phyloP scores from a whole-genome alignment of 2,113 vertebrate genomes.

The Cettia cetti region DNA sequence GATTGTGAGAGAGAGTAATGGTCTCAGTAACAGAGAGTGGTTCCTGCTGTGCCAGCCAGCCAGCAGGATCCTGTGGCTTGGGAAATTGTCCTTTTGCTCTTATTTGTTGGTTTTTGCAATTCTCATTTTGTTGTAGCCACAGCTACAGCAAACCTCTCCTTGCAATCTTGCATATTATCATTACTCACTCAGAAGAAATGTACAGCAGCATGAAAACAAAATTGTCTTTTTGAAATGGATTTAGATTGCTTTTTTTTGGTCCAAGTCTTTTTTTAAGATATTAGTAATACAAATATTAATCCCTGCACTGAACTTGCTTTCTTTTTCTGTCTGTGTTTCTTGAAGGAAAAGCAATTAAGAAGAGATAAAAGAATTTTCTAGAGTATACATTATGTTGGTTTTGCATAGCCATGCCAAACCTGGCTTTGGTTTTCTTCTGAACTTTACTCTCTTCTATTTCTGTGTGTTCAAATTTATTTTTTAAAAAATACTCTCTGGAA shows the following conservation, averaged over 20 bases:
- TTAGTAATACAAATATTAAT: background rate
- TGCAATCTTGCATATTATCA: background rate
- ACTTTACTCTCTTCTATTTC: background rate
- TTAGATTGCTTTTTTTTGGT: background rate
- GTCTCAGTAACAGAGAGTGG: background rate
- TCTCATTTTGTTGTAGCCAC: background rate
- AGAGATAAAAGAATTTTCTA: background rate
- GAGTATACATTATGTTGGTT: background rate
- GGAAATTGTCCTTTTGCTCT: background rate
- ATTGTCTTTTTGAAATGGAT: background rate
- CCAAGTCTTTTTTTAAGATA: background rate
- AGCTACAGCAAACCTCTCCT: background rate
- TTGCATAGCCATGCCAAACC: background rate
- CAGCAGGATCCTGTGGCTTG: background rate
- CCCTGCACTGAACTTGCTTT: background rate
- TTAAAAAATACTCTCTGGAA: background rate
- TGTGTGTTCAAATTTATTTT: background rate
- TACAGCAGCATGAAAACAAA: background rate
- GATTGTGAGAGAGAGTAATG: background rate
- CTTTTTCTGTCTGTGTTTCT: background rate
- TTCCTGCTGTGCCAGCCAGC: constrained; percentile 7
- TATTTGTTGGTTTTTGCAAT: background rate
- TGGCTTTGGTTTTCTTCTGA: background rate
- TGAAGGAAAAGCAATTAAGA: background rate
- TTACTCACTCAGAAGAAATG: background rate